Conservation (phyloP, 2,888 invertebrate genomes). For the Pseudoips prasinana region DNA sequence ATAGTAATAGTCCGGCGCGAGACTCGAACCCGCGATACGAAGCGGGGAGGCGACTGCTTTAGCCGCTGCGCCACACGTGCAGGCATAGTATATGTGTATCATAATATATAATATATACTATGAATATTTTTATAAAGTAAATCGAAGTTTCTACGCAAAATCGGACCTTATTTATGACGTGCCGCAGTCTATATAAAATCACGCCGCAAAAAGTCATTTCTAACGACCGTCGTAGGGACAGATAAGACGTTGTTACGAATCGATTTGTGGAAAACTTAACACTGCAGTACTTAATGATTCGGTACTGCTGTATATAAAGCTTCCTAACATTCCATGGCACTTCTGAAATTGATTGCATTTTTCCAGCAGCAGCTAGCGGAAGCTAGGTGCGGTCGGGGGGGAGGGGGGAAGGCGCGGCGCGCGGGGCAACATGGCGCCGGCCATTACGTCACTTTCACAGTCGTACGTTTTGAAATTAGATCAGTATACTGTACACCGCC, state of each 20-base stretch:
- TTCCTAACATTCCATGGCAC: conserved; percentile 50
- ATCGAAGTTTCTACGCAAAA: conserved; percentile 21
- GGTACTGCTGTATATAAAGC: conserved; percentile 36
- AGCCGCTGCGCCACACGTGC: too few relatives aligned
- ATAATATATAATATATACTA: too few relatives aligned
- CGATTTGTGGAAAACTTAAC: conserved; percentile 41
- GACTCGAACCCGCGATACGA: too few relatives aligned
- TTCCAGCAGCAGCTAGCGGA: conserved; percentile 51
- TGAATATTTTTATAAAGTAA: too few relatives aligned
- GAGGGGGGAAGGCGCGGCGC: conserved; percentile 45
- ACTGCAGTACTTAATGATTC: conserved; percentile 38
- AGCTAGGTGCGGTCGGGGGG: conserved; percentile 55
- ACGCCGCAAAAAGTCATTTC: conserved; percentile 25
- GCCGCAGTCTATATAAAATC: conserved; percentile 18
- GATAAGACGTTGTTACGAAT: conserved; percentile 31
- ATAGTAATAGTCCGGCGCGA: too few relatives aligned
- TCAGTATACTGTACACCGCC: conserved; percentile 66
- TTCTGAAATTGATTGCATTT: conserved; percentile 75
- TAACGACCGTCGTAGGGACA: conserved; percentile 16
- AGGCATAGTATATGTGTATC: too few relatives aligned
- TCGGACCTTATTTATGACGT: conserved; percentile 27
- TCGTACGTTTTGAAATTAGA: conserved; percentile 73
- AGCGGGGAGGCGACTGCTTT: too few relatives aligned
- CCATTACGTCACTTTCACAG: conserved; percentile 76
- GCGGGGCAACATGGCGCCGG: conserved; percentile 67